Percentiles rank a stretch among this genome's conserved stretches.
phyloP scores from a whole-genome alignment of 2,888 invertebrate species.

The Harmothoe impar region DNA sequence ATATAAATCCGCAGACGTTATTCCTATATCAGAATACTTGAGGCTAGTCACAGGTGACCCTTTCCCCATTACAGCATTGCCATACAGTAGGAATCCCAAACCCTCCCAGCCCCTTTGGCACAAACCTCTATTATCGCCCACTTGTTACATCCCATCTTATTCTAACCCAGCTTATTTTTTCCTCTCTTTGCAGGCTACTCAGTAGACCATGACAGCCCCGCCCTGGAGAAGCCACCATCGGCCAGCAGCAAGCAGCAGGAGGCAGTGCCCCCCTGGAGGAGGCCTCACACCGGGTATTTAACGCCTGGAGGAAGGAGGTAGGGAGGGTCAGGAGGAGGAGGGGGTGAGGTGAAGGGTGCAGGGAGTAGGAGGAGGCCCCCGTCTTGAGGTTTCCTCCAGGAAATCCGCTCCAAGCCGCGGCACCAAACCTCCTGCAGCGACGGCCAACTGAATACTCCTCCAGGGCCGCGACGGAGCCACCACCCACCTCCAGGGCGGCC shows the following conservation, averaged over 20 bases:
- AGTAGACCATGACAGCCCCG: not conserved
- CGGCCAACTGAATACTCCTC: not conserved
- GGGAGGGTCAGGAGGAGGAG: not conserved
- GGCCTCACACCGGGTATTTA: not conserved
- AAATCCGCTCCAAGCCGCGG: not conserved
- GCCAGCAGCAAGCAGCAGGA: not conserved
- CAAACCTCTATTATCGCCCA: not conserved
- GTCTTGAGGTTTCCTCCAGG: not conserved
- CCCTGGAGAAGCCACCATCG: not conserved
- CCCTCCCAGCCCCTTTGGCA: not conserved
- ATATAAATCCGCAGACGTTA: no score
- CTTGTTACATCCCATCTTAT: not conserved
- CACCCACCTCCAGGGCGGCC: not conserved
- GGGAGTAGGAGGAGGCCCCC: not conserved
- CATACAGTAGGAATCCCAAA: no score
- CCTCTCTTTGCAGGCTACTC: not conserved
- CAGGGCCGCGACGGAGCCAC: not conserved
- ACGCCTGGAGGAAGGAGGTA: not conserved
- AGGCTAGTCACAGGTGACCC: no score
- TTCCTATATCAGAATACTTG: no score
- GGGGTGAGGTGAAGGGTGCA: not conserved
- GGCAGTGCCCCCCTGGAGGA: constrained; percentile 3
- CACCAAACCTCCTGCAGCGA: not conserved
- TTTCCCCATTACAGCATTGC: no score
- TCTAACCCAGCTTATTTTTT: not conserved